These are phyloP conservation scores for Blera fallax DNA, from an alignment of 2,888 invertebrate genomes.

Conservation along the genomic window DNA sequence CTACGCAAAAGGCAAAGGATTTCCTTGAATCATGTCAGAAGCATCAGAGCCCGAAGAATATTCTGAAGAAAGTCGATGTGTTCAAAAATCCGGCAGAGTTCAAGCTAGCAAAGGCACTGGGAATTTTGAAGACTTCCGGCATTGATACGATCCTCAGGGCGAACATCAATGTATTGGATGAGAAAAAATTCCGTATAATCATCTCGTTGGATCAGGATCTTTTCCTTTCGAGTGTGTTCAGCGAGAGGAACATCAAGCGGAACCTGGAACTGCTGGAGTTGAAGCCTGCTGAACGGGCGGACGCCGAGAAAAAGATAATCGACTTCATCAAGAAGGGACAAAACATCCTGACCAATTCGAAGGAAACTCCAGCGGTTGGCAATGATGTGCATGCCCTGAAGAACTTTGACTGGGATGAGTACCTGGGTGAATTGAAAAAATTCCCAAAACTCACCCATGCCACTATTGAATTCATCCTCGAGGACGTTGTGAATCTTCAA, in stretches of 20 bases:
- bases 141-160: slow-evolving; percentile 49
- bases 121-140: slow-evolving; percentile 58
- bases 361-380: slow-evolving; percentile 30
- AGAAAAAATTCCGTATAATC: slow-evolving; percentile 39
- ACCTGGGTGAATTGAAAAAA: slow-evolving; percentile 47
- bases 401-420: slow-evolving; percentile 67
- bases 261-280: slow-evolving; percentile 46
- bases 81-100: slow-evolving; percentile 52
- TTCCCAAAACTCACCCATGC: slow-evolving; percentile 31
- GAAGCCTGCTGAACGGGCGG: slow-evolving; percentile 11
- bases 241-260: slow-evolving; percentile 20
- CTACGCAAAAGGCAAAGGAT: slow-evolving; percentile 62
- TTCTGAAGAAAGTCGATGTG: slow-evolving; percentile 55
- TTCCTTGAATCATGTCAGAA: slow-evolving; percentile 56
- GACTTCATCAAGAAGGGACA: slow-evolving; percentile 50
- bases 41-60: slow-evolving; percentile 56
- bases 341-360: slow-evolving; percentile 34
- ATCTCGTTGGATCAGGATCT: slow-evolving; percentile 51
- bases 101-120: slow-evolving; percentile 46
- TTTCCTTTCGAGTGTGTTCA: slow-evolving; percentile 48
- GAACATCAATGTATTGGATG: slow-evolving; percentile 50
- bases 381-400: slow-evolving; percentile 35
- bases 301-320: slow-evolving; percentile 45
- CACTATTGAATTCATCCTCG: slow-evolving; percentile 46
- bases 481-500: slow-evolving; percentile 54